Base-by-base conservation (phyloP, 1,140 invertebrate genomes). In the Drosophila tristis region DNA sequence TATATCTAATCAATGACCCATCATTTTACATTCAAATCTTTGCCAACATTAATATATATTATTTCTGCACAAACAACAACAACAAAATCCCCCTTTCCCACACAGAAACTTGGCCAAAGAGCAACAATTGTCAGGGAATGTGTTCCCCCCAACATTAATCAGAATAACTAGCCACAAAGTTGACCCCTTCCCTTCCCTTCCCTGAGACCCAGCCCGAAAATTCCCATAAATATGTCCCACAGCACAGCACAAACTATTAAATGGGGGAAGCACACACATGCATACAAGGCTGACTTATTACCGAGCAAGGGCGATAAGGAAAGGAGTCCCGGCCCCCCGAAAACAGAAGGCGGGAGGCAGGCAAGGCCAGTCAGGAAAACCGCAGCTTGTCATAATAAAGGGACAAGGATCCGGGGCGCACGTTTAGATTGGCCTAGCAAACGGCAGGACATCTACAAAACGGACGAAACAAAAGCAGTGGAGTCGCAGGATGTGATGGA, bases 381-480 rank as follows among this genome's bases (percentile, higher is more conserved):
- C 82, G 65, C 84, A 89, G 79, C 84, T 89, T 89, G 84, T 89
- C 84, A 89, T 84, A 89, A 89, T 89, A 89, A 79, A 84, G 68
- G 84, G 35, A 39, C 11, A 62, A 56, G 54, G 59, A 61, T 71
- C 57, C 61, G 74, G 65, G 53, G 47, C 50, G 65, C 63, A 89
- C 78, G 72, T 74, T 75, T 76, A 61, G 47, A 78, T 87, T 70
- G 79, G 79, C 50, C 68, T 44, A 50, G 50, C 66, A 63, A 70
- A 48, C 71, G 82, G 78, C 82, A 81, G 71, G 70, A 86, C 65
- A 80, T 67, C 71, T 51, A 79, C 63, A 59, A 78, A 75, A 70
- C 43, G 62, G 48, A 64, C 50, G 49, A 62, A 62, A 48, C 48
- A 25, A 50, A 47, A n/a, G 15, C 15, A 31, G 5, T 2, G 13